Evolutionary conservation across 2,888 invertebrate genomes (phyloP), one percentile per base, ranked within the genome.

Genomic region (Neria commutata): DNA sequence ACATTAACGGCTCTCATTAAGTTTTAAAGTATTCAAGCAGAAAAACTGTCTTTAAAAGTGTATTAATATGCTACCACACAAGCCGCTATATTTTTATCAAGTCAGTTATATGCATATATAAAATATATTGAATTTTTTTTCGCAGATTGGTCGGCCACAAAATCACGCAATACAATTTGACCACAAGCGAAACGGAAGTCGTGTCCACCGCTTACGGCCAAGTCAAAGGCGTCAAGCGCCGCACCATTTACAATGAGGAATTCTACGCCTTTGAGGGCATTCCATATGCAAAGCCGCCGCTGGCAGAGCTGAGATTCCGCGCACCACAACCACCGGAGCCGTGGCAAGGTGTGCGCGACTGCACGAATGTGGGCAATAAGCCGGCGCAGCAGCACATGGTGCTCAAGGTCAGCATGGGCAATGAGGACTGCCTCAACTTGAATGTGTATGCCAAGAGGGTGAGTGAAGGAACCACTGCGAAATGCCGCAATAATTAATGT

Each of bases 361-460:
- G 83, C 11, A 77, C 80, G 1, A 66, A 70, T 2, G 70, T 77
- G 47, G 70, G 73, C 10, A 63, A 71, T 2, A 69, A 75, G 49
- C 79, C 79, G 24, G 54, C 79, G 53, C 82, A 83, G 57, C 66
- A 65, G 24, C 73, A 81, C 63, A 62, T 75, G 29, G 53, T 80
- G 1, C 56, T 78, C 29, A 71, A 80, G 14, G 25, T 65, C 3
- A 52, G 65, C 0, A 66, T 72, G n/a, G 86, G 86, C 2, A 73
- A 78, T 14, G 86, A 86, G 71, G 84, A 86, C 65, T 86, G 86
- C 59, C 70, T 85, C 1, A 82, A 83, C 67, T 67, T 86, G 16
- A 85, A 85, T 72, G 76, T 85, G 0, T 82, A 77, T 56, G 67
- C 67, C 0, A 79, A 75, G 59, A 60, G 67, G 50, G 67, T 80